Conservation (phyloP, 2,113 vertebrate genomes). For the Empidonax traillii region DNA sequence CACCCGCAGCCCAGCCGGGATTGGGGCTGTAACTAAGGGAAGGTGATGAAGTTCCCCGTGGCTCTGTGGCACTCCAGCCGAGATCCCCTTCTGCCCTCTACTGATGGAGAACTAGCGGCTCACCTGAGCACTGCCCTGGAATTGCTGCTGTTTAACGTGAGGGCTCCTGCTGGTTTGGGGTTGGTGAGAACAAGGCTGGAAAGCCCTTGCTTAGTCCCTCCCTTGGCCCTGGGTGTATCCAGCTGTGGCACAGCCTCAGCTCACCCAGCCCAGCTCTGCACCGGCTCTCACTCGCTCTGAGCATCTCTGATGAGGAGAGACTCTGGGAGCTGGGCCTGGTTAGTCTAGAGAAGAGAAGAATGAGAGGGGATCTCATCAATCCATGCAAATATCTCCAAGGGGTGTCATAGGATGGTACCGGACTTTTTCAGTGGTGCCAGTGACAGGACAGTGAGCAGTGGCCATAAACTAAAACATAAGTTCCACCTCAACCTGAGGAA, state of each 20-base stretch:
- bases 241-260: background rate
- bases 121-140: accelerated
- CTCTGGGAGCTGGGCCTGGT: background rate
- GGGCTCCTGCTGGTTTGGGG: background rate
- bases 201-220: background rate
- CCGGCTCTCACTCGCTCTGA: background rate
- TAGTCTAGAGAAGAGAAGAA: background rate
- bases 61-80: background rate
- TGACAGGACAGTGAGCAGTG: background rate
- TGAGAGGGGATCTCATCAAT: background rate
- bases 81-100: conserved; percentile 28
- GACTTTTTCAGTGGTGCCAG: background rate
- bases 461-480: background rate
- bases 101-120: background rate
- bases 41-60: background rate
- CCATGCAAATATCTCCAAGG: background rate
- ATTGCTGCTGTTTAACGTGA: background rate
- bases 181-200: background rate
- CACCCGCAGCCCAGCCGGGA: background rate
- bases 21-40: background rate
- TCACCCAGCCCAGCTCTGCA: background rate
- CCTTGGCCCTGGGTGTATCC: background rate
- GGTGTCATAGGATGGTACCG: background rate
- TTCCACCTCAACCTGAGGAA: background rate
- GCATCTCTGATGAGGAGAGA: background rate